Percentiles rank a stretch among this genome's conserved stretches.
phyloP scores from a whole-genome alignment of 1,140 invertebrate genomes.

The Aphelenchoides avenae region DNA sequence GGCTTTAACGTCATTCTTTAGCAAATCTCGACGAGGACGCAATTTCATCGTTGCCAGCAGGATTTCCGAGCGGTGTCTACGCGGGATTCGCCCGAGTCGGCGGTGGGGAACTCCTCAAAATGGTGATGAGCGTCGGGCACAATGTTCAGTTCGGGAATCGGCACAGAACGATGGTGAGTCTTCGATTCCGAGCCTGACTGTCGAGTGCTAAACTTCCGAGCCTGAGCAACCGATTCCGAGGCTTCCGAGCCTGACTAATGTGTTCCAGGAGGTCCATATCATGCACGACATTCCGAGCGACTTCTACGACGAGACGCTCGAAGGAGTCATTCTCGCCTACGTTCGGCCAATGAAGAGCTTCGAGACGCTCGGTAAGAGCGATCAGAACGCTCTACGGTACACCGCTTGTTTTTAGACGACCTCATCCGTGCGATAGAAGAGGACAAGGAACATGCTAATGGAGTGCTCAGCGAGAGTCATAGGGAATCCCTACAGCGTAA shows the following conservation, averaged over 20 bases:
- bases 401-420: slow-evolving; percentile 64
- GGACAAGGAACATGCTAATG: slow-evolving; percentile 66
- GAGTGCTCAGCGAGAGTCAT: no score
- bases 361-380: slow-evolving; percentile 27
- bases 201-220: slow-evolving; percentile 16
- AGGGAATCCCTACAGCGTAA: no score
- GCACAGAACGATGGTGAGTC: slow-evolving; percentile 79
- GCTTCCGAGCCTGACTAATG: slow-evolving; percentile 23
- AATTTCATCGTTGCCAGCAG: slow-evolving; percentile 70
- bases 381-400: slow-evolving; percentile 70
- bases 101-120: slow-evolving; percentile 72
- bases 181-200: slow-evolving; percentile 2
- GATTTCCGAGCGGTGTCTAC: slow-evolving; percentile 76
- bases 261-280: slow-evolving; percentile 81
- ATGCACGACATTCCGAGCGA: slow-evolving; percentile 77
- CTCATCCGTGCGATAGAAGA: slow-evolving; percentile 72
- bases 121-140: slow-evolving; percentile 92
- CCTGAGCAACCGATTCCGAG: no score
- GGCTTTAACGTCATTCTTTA: slow-evolving; percentile 61
- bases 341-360: slow-evolving; percentile 65
- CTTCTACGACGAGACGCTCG: slow-evolving; percentile 78
- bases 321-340: slow-evolving; percentile 75
- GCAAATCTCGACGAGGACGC: slow-evolving; percentile 80
- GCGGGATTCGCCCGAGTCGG: slow-evolving; percentile 83
- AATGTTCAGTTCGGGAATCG: slow-evolving; percentile 90